phyloP scores from a whole-genome alignment of 2,113 vertebrate species.

The Origma solitaria region DNA sequence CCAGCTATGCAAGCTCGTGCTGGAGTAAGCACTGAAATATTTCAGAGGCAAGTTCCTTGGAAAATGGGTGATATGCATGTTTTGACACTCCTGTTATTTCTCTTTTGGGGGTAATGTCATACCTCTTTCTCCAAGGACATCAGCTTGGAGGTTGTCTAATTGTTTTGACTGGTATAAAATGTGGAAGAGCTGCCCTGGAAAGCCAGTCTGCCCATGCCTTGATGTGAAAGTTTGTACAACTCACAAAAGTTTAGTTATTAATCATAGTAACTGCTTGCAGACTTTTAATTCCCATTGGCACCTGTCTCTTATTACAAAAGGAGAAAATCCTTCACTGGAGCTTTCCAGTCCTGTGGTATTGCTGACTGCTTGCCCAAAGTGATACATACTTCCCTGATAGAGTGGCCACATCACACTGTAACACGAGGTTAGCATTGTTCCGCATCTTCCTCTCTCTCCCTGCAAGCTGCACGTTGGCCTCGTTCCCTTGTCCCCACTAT shows the following conservation, averaged over 20 bases:
- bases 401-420: background rate
- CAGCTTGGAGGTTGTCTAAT: conserved; percentile 37
- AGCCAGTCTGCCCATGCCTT: background rate
- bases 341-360: background rate
- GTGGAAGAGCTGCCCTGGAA: conserved; percentile 25
- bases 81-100: conserved; percentile 44
- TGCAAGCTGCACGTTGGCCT: background rate
- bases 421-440: background rate
- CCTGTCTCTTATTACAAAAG: background rate
- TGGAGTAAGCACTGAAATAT: background rate
- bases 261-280: conserved; percentile 28
- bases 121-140: background rate
- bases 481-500: background rate
- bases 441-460: background rate
- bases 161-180: conserved; percentile 51
- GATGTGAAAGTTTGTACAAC: background rate
- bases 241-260: conserved; percentile 1
- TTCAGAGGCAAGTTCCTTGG: background rate
- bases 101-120: conserved; percentile 20
- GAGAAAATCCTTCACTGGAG: background rate
- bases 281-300: background rate
- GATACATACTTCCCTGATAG: background rate
- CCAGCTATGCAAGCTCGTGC: background rate
- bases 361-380: background rate
- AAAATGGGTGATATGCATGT: conserved; percentile 4